Evolutionary conservation across 2,888 invertebrate genomes (phyloP), one percentile per base, ranked within the genome.

Genomic region (Caenorhabditis japonica): DNA sequence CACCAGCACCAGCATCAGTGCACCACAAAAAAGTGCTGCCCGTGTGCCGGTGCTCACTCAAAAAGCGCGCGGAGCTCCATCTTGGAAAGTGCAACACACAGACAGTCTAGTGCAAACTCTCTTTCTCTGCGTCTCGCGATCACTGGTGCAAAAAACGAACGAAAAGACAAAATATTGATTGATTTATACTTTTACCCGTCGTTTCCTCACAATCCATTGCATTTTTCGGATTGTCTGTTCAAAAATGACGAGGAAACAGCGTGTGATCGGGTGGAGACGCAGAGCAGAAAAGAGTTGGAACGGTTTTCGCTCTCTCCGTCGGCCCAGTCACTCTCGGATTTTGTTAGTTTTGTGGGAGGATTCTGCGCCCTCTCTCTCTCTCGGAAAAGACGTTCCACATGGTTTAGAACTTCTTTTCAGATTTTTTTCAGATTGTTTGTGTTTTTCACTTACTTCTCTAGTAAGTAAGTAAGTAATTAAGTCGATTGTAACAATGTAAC

Each of bases 1-100:
- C n/a, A n/a, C n/a, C n/a, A n/a, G n/a, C n/a, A n/a, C n/a, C n/a
- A n/a, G n/a, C n/a, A n/a, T n/a, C n/a, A n/a, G n/a, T n/a, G n/a
- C n/a, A n/a, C n/a, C n/a, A n/a, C n/a, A n/a, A n/a, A n/a, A n/a
- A n/a, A n/a, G n/a, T n/a, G n/a, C n/a, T n/a, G n/a, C n/a, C n/a
- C n/a, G n/a, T n/a, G n/a, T n/a, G n/a, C n/a, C n/a, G n/a, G n/a
- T n/a, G n/a, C n/a, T n/a, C n/a, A n/a, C n/a, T n/a, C n/a, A n/a
- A 46, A 58, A 58, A 38, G 43, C 34, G 60, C 51, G 59, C 59
- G 59, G 59, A 60, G 59, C 59, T 17, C 34, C n/a, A n/a, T n/a
- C n/a, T 30, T 30, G 30, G 30, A 30, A 30, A 30, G 30, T 30
- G 30, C 30, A 30, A 10, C 21, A 7, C 19, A 15, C 10, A 17